Evolutionary conservation across 2,797 vertebrate genomes (phyloP).

Genomic region (Remorina albescens): DNA sequence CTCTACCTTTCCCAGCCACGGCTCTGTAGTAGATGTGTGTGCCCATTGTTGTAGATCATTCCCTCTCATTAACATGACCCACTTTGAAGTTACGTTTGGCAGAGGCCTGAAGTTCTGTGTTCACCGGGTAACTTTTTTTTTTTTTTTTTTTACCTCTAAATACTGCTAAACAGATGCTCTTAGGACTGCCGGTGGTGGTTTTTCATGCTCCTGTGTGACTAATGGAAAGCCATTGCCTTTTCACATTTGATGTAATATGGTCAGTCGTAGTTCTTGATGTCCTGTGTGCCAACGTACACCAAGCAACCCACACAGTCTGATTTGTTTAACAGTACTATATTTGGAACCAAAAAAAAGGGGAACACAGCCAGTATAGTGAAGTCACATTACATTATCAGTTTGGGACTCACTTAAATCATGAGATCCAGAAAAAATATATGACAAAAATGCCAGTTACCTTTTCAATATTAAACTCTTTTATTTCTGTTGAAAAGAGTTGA

Average conservation of each 20-base stretch:
- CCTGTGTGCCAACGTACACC: conserved; percentile 2
- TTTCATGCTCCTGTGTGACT: conserved; percentile 29
- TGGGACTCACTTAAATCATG: conserved; percentile 17
- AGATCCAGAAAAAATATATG: conserved; percentile 7
- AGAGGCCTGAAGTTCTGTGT: conserved; percentile 32
- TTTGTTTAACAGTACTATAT: conserved; percentile 13
- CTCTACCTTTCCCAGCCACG: conserved; percentile 30
- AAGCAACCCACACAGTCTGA: background rate
- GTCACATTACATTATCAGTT: conserved; percentile 16
- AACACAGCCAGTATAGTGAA: conserved; percentile 18
- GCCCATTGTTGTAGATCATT: conserved; percentile 37
- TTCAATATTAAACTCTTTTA: background rate
- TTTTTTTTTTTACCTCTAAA: background rate
- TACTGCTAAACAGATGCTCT: conserved; percentile 45
- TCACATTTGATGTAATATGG: conserved; percentile 9
- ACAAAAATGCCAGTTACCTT: background rate
- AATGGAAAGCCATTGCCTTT: conserved; percentile 38
- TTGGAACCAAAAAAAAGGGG: conserved; percentile 3
- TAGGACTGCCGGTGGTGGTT: conserved; percentile 24
- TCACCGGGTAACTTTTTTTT: conserved; percentile 31
- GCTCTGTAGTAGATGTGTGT: conserved; percentile 6
- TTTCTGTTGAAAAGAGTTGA: too few relatives aligned
- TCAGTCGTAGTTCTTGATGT: conserved; percentile 8
- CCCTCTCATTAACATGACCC: conserved; percentile 53
- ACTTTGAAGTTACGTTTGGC: conserved; percentile 57